A percentile compares a stretch with the other conserved stretches of the same genome.
Evolutionary conservation across 2,888 invertebrate genomes (phyloP).

Genomic region (Hybos culiciformis): DNA sequence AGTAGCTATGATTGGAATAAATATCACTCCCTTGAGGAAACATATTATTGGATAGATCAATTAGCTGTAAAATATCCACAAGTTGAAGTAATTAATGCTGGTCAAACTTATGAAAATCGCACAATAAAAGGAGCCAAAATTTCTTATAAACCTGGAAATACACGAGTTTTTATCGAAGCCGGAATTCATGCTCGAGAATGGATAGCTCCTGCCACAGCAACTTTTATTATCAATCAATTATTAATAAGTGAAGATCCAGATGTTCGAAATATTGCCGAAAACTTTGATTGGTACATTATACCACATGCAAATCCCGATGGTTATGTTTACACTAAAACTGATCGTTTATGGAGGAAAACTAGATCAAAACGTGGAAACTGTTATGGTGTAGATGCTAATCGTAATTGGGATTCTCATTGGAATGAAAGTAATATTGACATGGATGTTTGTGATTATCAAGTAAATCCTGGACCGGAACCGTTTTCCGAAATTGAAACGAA

Average conservation of each 20-base stretch:
- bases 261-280: constrained; percentile 39
- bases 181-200: constrained; percentile 65
- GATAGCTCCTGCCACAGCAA: constrained; percentile 50
- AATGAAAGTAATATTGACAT: constrained; percentile 40
- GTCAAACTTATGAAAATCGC: constrained; percentile 45
- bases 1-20: constrained; percentile 32
- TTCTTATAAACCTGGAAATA: constrained; percentile 36
- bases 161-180: constrained; percentile 46
- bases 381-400: constrained; percentile 47
- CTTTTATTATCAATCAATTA: constrained; percentile 48
- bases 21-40: constrained; percentile 33
- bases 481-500: constrained; percentile 45
- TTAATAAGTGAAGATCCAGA: constrained; percentile 40
- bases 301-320: constrained; percentile 68
- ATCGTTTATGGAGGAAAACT: constrained; percentile 53
- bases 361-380: constrained; percentile 36
- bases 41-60: constrained; percentile 42
- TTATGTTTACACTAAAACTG: constrained; percentile 47
- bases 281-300: constrained; percentile 59
- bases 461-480: constrained; percentile 39
- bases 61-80: constrained; percentile 37
- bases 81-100: constrained; percentile 39
- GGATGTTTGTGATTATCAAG: constrained; percentile 32
- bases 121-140: constrained; percentile 45
- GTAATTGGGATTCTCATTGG: constrained; percentile 52